These are phyloP conservation scores for Elymnias hypermnestra DNA, from an alignment of 1,140 invertebrate species.

Conservation along the genomic window DNA sequence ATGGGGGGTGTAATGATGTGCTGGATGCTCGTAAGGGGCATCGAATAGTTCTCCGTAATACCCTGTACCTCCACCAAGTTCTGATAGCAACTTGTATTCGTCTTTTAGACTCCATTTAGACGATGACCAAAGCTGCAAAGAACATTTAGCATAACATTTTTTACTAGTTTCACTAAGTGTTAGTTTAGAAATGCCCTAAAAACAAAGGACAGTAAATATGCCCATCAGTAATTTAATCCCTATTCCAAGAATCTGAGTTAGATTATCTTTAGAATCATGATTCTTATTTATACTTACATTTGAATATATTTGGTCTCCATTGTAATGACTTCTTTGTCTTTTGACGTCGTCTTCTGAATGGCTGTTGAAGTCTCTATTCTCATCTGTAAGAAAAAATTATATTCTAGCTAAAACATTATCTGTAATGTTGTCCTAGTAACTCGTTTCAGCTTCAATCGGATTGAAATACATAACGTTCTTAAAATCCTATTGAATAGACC, in stretches of 20 bases:
- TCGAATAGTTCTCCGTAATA: conserved; percentile 67
- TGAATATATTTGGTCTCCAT: conserved; percentile 91
- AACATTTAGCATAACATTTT: background rate
- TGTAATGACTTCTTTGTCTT: conserved; percentile 90
- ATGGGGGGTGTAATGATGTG: conserved; percentile 63
- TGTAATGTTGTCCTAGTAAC: no score
- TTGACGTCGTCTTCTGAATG: conserved; percentile 91
- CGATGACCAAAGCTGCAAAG: conserved; percentile 82
- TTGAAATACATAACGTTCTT: no score
- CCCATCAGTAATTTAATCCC: no score
- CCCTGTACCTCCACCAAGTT: conserved; percentile 79
- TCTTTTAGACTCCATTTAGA: conserved; percentile 94
- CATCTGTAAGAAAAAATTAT: no score
- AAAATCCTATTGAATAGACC: no score
- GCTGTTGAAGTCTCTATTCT: conserved; percentile 89
- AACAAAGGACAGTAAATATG: no score
- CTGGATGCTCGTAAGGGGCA: conserved; percentile 57
- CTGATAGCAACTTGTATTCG: conserved; percentile 89
- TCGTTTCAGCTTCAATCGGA: no score
- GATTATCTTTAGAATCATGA: no score
- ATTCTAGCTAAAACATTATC: no score
- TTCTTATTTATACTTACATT: conserved; percentile 91
- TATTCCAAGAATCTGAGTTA: no score
- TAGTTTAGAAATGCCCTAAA: no score
- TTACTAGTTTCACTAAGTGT: background rate